A percentile compares a stretch with the other conserved stretches of the same genome.
phyloP scores from a whole-genome alignment of 2,113 vertebrate species.

The Barnardius zonarius region DNA sequence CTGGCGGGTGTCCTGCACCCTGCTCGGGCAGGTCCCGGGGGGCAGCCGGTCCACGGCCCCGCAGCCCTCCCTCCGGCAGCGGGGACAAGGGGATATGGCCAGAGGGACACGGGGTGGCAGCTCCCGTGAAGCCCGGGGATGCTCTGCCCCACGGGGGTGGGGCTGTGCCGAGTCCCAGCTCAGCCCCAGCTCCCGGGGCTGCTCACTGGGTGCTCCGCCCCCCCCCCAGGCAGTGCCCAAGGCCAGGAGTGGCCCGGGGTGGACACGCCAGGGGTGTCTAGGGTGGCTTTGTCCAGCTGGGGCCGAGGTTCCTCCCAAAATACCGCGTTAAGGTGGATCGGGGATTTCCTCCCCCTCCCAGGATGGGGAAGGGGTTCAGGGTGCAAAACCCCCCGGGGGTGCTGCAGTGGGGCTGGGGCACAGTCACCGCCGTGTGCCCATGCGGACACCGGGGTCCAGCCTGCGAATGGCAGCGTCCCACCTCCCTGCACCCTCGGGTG shows the following conservation, averaged over 20 bases:
- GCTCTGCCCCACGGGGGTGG: neutral
- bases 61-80: neutral
- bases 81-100: neutral
- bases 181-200: neutral
- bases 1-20: neutral
- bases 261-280: neutral
- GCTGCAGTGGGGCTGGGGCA: neutral
- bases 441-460: rapidly evolving
- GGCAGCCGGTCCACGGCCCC: no score
- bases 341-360: neutral
- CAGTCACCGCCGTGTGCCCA: rapidly evolving
- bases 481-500: neutral
- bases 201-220: neutral
- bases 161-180: neutral
- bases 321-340: neutral
- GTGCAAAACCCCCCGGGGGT: rapidly evolving
- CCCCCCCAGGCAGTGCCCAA: rapidly evolving
- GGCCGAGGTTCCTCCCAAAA: neutral
- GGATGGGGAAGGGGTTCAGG: neutral
- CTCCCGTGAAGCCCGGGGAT: neutral
- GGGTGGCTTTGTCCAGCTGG: neutral
- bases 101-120: neutral
- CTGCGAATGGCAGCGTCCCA: neutral
- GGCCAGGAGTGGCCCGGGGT: no score
- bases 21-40: no score